These are phyloP conservation scores for Graptemys geographica DNA, from an alignment of 2,797 vertebrate genomes.

Conservation along the genomic window DNA sequence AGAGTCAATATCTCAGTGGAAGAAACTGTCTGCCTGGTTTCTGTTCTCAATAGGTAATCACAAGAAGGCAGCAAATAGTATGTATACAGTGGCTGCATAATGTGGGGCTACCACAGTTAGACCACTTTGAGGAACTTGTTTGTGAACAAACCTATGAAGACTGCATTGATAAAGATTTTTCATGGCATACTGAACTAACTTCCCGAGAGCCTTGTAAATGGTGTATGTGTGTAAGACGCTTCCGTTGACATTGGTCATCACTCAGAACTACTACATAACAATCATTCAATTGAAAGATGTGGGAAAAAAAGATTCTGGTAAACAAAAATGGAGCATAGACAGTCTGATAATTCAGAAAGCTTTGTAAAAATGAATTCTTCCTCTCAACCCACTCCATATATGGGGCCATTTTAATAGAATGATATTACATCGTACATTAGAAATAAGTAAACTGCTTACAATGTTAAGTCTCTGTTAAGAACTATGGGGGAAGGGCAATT, in stretches of 20 bases:
- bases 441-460: not conserved
- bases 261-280: not conserved
- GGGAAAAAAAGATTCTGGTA: not conserved
- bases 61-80: slow-evolving; percentile 47
- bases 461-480: not conserved
- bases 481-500: not conserved
- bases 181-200: not conserved
- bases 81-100: slow-evolving; percentile 2
- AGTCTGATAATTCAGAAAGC: not conserved
- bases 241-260: not conserved
- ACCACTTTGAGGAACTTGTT: not conserved
- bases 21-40: slow-evolving; percentile 5
- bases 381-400: not conserved
- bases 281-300: not conserved
- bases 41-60: slow-evolving; percentile 42
- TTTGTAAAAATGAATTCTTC: not conserved
- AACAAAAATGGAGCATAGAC: not conserved
- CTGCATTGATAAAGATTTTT: not conserved
- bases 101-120: not conserved
- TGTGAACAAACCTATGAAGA: not conserved
- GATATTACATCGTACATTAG: not conserved
- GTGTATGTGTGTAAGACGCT: not conserved
- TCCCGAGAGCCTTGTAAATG: not conserved
- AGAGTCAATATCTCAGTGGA: slow-evolving; percentile 34
- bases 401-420: not conserved